Conservation (phyloP, 2,797 vertebrate species). For the Hippocampus kuda region DNA sequence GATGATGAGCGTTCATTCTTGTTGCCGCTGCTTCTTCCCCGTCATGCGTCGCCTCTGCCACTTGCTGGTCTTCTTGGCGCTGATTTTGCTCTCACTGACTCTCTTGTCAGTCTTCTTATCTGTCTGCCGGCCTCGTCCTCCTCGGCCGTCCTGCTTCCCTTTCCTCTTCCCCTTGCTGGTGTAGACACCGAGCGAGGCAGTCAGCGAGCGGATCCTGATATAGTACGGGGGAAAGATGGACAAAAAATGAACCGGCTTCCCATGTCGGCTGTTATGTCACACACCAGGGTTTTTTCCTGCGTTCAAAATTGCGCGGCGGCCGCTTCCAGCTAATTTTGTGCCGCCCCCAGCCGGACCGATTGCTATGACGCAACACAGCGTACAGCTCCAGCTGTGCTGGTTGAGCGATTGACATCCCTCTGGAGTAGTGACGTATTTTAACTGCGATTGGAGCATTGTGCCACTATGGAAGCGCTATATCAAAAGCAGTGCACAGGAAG, state of each 20-base stretch:
- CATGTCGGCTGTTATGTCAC: background rate
- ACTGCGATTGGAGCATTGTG: too few species aligned
- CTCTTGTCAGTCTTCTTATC: constrained; percentile 48
- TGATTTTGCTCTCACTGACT: constrained; percentile 56
- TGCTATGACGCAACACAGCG: too few species aligned
- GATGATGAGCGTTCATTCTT: constrained; percentile 52
- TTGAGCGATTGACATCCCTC: too few species aligned
- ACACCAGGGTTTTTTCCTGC: too few species aligned
- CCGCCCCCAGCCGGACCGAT: too few species aligned
- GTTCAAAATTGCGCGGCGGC: too few species aligned
- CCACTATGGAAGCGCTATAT: too few species aligned
- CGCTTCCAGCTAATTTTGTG: too few species aligned
- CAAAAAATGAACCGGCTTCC: constrained; percentile 13
- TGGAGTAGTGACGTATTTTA: too few species aligned
- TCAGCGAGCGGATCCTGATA: constrained; percentile 66
- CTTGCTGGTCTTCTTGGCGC: constrained; percentile 70
- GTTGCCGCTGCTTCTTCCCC: constrained; percentile 41
- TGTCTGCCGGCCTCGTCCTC: constrained; percentile 45
- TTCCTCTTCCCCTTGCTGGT: constrained; percentile 66
- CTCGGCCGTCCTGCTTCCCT: constrained; percentile 51
- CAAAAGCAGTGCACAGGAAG: too few species aligned
- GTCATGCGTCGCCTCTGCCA: constrained; percentile 76
- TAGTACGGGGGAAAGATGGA: background rate
- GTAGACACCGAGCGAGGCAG: constrained; percentile 66
- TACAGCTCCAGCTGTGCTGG: too few species aligned